Evolutionary conservation across 2,888 invertebrate genomes (phyloP).

Genomic region (Adelphocoris suturalis): DNA sequence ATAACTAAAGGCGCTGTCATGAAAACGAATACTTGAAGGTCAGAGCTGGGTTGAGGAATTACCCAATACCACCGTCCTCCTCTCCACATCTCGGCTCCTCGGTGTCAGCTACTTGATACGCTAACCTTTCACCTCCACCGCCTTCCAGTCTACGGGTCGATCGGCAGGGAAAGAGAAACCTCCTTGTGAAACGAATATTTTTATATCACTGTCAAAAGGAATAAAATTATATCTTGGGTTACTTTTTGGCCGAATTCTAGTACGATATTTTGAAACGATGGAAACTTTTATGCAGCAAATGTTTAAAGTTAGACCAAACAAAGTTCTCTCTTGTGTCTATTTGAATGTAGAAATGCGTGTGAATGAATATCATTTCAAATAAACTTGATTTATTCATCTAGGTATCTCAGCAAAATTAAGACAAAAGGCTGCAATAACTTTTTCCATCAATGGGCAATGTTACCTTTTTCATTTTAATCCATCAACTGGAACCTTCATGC

Average conservation of each 20-base stretch:
- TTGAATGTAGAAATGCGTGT: no score
- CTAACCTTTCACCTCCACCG: conserved; percentile 19
- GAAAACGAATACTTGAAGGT: conserved; percentile 17
- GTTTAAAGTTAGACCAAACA: no score
- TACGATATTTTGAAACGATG: no score
- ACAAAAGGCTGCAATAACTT: no score
- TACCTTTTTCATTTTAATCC: no score
- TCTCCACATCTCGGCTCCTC: not conserved
- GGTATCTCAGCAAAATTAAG: no score
- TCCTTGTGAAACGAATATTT: not conserved
- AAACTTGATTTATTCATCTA: no score
- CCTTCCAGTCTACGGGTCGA: not conserved
- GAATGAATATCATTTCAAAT: no score
- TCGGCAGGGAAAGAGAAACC: not conserved
- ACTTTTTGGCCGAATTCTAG: not conserved
- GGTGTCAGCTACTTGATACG: conserved; percentile 26
- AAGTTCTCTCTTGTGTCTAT: no score
- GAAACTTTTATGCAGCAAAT: no score
- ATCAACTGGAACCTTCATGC: no score
- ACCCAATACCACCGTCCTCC: conserved; percentile 16
- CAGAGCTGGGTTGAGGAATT: conserved; percentile 7
- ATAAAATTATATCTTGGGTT: not conserved
- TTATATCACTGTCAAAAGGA: not conserved
- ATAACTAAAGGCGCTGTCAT: not conserved
- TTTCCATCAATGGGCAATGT: no score